These are phyloP conservation scores for Coreoperca whiteheadi DNA, from an alignment of 2,113 vertebrate genomes.

Conservation along the genomic window DNA sequence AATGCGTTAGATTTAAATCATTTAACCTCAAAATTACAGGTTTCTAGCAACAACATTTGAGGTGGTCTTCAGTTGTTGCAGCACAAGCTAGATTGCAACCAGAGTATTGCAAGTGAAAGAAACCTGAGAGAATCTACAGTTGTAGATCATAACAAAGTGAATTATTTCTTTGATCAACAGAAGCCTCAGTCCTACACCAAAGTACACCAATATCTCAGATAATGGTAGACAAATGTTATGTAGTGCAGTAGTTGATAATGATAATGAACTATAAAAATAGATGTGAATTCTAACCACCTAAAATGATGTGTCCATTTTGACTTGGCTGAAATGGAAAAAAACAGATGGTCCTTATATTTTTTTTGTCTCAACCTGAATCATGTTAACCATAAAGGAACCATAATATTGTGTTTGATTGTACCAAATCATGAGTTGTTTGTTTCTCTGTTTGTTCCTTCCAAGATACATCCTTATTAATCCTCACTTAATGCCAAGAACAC, in stretches of 20 bases:
- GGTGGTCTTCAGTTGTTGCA: neutral
- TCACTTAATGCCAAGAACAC: constrained; percentile 46
- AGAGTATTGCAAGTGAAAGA: neutral
- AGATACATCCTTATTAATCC: constrained; percentile 26
- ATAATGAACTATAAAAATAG: neutral
- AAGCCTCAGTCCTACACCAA: neutral
- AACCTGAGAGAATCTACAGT: neutral
- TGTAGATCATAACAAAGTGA: neutral
- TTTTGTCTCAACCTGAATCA: neutral
- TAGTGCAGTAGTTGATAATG: neutral
- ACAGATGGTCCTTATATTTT: neutral
- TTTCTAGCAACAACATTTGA: neutral
- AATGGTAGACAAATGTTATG: neutral
- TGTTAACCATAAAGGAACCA: neutral
- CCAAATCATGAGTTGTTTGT: neutral
- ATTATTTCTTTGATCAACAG: neutral
- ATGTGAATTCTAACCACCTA: neutral
- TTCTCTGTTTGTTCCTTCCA: neutral
- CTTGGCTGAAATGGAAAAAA: neutral
- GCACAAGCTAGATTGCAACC: neutral
- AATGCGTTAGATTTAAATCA: neutral
- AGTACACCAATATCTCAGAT: neutral
- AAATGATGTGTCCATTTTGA: neutral
- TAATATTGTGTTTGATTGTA: neutral
- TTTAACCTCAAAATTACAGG: neutral